Conservation (phyloP, 1,140 invertebrate genomes). For the Gonioctena quinquepunctata region DNA sequence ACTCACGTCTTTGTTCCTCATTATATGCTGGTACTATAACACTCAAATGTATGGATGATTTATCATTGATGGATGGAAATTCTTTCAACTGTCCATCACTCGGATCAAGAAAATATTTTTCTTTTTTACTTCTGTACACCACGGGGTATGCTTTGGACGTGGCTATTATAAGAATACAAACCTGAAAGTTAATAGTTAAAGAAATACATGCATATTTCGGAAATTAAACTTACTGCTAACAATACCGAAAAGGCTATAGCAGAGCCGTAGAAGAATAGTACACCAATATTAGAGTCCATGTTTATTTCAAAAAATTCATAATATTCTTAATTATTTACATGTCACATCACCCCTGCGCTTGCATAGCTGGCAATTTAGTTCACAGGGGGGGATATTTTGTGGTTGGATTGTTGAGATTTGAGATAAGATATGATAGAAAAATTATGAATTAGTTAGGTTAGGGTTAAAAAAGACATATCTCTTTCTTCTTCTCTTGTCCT, state of each 20-base stretch:
- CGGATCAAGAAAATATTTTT: slow-evolving; percentile 77
- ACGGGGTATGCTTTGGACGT: slow-evolving; percentile 70
- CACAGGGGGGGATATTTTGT: too few species aligned
- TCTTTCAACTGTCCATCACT: slow-evolving; percentile 59
- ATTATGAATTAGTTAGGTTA: not conserved
- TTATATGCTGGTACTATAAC: slow-evolving; percentile 96
- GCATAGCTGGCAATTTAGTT: too few species aligned
- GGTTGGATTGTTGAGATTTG: too few species aligned
- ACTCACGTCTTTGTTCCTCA: slow-evolving; percentile 88
- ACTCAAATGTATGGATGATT: slow-evolving; percentile 73
- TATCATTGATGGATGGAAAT: slow-evolving; percentile 79
- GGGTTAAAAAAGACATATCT: not conserved
- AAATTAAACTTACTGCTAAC: slow-evolving; percentile 38
- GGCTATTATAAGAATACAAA: slow-evolving; percentile 62
- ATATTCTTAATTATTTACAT: too few species aligned
- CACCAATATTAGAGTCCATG: not conserved
- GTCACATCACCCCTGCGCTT: too few species aligned
- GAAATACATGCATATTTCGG: not conserved
- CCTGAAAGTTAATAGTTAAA: slow-evolving; percentile 58
- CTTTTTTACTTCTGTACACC: slow-evolving; percentile 70
- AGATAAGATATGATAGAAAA: not conserved
- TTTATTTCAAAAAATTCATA: too few species aligned
- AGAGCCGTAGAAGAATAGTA: slow-evolving; percentile 38
- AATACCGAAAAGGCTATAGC: slow-evolving; percentile 40
- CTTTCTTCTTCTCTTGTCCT: not conserved